Evolutionary conservation across 2,113 vertebrate species (phyloP).

Genomic region (Rhabdomys dilectus): DNA sequence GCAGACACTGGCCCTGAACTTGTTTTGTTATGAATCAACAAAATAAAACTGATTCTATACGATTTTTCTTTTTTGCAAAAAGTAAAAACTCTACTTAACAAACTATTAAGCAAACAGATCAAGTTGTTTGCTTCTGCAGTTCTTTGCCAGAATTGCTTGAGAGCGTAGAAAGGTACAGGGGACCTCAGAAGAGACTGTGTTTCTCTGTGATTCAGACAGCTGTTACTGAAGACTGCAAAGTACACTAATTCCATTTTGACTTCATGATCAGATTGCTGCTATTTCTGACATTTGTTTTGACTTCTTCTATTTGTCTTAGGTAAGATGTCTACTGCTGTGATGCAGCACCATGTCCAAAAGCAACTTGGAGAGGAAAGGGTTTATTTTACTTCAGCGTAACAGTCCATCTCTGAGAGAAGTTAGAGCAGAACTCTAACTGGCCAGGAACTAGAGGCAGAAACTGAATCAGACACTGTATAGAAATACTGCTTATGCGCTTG

Average conservation of each 20-base stretch:
- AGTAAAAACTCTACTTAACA: not conserved
- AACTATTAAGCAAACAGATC: not conserved
- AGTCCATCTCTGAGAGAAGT: not conserved
- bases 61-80: constrained; percentile 29
- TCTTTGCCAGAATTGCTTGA: not conserved
- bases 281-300: constrained; percentile 5
- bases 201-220: not conserved
- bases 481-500: not conserved
- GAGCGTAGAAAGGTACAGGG: not conserved
- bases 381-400: not conserved
- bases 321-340: not conserved
- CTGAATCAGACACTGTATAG: not conserved
- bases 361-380: not conserved
- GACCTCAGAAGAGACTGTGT: not conserved
- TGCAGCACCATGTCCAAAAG: too few species aligned
- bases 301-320: not conserved
- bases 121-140: not conserved
- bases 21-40: constrained; percentile 23
- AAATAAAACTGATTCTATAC: constrained; percentile 25
- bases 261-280: not conserved
- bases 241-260: not conserved
- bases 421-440: not conserved
- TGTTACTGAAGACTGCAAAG: not conserved
- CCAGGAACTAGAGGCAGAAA: not conserved
- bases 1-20: not conserved